Base-by-base conservation (phyloP, 2,797 vertebrate species). In the Bovichtus diacanthus region DNA sequence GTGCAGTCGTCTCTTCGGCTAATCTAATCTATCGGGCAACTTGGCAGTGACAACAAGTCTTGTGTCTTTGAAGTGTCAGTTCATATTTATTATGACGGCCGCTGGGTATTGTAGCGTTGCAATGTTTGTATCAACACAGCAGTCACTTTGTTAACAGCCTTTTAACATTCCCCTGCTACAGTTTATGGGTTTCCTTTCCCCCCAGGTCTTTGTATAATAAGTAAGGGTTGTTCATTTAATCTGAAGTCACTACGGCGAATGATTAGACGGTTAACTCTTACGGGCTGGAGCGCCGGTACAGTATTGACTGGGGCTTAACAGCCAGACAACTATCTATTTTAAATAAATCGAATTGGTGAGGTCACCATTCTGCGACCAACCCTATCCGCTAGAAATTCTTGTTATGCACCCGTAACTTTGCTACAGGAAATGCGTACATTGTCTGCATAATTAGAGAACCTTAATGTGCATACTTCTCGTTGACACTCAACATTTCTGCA, bases 111-210 rank as follows among this genome's bases (percentile, higher is more conserved):
- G 41, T 74, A 16, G 29, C 9, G 4, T 66, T 12, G 61, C 46
- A 1, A 50, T 81, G 76, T 84, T 87, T 83, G 75, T 61, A 80
- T 85, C 73, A 83, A 77, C 80, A 60, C 70, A 53, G 63, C 75
- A 61, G 63, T 78, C 78, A 70, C 81, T 90, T 83, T 83, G 81
- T 88, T 88, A 85, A 83, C 67, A 86, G 74, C 75, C 67, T 86
- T 76, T 86, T 25, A 90, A 84, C 83, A 70, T 72, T 80, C 79
- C 76, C 65, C 21, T 23, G 49, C 36, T 73, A 50, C 70, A 78
- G 70, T 36, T 69, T 75, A 64, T 76, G 78, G 58, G 41, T 74
- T 81, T 75, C 71, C 59, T 58, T 71, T 58, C 70, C 74, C 82
- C 12, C 27, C 54, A 65, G 84, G 80, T 75, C 50, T 59, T 29